Conservation (phyloP, 2,113 vertebrate species). For the Baryphthengus martii region DNA sequence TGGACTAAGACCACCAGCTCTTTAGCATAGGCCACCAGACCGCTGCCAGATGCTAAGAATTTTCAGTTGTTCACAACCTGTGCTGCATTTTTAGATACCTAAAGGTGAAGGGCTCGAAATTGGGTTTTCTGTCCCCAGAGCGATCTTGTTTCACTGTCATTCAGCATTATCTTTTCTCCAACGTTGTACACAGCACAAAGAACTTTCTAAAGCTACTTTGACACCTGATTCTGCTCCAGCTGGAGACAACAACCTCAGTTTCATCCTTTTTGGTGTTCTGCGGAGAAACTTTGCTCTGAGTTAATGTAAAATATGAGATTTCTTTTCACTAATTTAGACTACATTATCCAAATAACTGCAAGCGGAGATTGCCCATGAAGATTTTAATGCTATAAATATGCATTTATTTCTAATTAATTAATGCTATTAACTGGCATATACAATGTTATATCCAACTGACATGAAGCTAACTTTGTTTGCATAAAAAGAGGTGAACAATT, state of each 20-base stretch:
- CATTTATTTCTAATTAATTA: neutral
- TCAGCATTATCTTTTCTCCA: constrained; percentile 37
- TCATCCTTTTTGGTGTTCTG: neutral
- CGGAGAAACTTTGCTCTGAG: neutral
- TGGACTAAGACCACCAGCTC: constrained; percentile 55
- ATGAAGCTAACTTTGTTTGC: neutral
- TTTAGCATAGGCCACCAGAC: constrained; percentile 60
- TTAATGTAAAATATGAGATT: neutral
- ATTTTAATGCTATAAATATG: neutral
- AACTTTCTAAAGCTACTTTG: neutral
- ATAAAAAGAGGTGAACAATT: neutral
- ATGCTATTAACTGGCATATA: neutral
- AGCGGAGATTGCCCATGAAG: neutral
- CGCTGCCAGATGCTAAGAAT: constrained; percentile 54
- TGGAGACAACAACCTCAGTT: neutral
- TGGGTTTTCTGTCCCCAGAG: neutral
- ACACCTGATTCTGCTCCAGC: neutral
- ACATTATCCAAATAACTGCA: neutral
- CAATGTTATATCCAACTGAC: neutral
- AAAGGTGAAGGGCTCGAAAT: constrained; percentile 20
- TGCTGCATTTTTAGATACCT: constrained; percentile 5
- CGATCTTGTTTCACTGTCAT: constrained; percentile 25
- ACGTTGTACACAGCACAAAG: neutral
- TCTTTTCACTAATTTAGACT: neutral
- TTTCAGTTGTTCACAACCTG: constrained; percentile 49